Evolutionary conservation across 2,888 invertebrate species (phyloP), one percentile per base, ranked within the genome.

Genomic region (Anthoptus insignis): DNA sequence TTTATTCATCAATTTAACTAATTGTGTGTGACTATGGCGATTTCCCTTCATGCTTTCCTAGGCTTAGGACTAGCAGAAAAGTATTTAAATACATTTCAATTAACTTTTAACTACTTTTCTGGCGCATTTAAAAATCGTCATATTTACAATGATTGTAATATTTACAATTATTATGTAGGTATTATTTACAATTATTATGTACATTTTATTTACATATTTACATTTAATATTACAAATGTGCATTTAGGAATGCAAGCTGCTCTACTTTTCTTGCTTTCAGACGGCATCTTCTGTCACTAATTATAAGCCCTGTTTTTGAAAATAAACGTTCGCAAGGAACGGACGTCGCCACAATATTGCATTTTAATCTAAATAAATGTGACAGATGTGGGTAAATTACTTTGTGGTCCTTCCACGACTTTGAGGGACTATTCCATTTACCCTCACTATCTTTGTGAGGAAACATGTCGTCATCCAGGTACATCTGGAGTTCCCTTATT

Each of bases 341-440:
- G 22, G 57, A 57, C 22, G 57, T 42, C n/a, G 39, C 42, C n/a
- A 57, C 57, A 22, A 57, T 27, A 27, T 45, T 57, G 16, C 57
- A 42, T 42, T 27, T 24, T 13, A 39, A 24, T 1, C 21, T 21
- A 22, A 24, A 57, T 42, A 57, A 39, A 22, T 57, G 14, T 1
- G 39, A 24, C 56, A 57, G 24, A 42, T 57, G 39, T 3, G 57
- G 57, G 19, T 59, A 59, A 37, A 60, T 27, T 8, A 60, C 37
- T 29, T 50, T 52, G 34, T 52, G 60, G 13, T 60, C 37, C n/a
- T 11, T n/a, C 54, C 63, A 54, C 63, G 54, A 63, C n/a, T 63
- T 6, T n/a, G 54, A 22, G 4, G 63, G 54, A 19, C 19, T 29
- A 27, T 63, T 63, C 54, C 54, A 63, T 19, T 63, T n/a, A 9